Evolutionary conservation across 2,888 invertebrate genomes (phyloP).

Genomic region (Hypena proboscidalis): DNA sequence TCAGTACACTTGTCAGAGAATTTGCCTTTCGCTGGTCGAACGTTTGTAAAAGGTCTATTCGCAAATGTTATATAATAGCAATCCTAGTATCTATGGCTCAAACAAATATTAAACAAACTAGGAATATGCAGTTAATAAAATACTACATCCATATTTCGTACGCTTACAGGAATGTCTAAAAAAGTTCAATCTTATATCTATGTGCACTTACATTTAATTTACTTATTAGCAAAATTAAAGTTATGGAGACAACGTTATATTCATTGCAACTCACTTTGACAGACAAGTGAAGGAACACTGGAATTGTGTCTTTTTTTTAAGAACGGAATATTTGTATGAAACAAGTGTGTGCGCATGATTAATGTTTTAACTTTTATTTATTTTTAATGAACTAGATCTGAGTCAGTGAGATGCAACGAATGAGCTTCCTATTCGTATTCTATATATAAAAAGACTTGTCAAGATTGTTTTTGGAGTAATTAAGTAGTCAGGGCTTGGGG

Average conservation of each 20-base stretch:
- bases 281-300: slow-evolving; percentile 3
- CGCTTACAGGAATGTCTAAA: slow-evolving; percentile 61
- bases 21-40: no score
- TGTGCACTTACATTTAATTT: slow-evolving; percentile 43
- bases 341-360: no score
- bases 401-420: slow-evolving; percentile 22
- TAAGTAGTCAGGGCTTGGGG: slow-evolving; percentile 30
- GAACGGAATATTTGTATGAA: no score
- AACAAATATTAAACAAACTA: slow-evolving; percentile 13
- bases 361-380: no score
- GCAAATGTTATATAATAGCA: no score
- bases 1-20: no score
- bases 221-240: slow-evolving; percentile 47
- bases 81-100: no score
- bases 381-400: slow-evolving; percentile 12
- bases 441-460: slow-evolving; percentile 30
- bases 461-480: slow-evolving; percentile 17
- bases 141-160: slow-evolving; percentile 44
- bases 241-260: slow-evolving; percentile 30
- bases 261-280: slow-evolving; percentile 23
- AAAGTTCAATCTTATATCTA: slow-evolving; percentile 45
- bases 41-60: no score
- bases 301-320: slow-evolving; percentile 12
- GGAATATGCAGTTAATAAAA: slow-evolving; percentile 35
- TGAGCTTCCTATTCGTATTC: slow-evolving; percentile 16